phyloP scores from a whole-genome alignment of 2,113 vertebrate genomes.

The Dromaius novaehollandiae region DNA sequence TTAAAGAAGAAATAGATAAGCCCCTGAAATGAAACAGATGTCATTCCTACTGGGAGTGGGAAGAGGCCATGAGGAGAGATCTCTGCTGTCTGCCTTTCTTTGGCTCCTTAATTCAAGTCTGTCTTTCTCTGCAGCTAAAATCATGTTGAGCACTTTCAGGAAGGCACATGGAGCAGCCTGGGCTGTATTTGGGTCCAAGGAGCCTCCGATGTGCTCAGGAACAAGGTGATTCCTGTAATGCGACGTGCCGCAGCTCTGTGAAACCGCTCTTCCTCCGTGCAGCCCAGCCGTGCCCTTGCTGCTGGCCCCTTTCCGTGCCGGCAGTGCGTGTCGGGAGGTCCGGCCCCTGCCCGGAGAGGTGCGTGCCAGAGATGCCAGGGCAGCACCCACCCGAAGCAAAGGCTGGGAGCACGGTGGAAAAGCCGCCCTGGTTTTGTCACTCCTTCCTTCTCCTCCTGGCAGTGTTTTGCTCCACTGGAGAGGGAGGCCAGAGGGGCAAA shows the following conservation, averaged over 20 bases:
- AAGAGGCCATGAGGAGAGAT: not conserved
- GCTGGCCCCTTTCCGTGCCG: not conserved
- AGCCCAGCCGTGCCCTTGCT: not conserved
- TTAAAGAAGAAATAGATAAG: slow-evolving; percentile 33
- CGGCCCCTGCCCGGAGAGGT: too few species aligned
- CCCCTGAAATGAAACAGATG: not conserved
- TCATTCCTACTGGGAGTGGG: not conserved
- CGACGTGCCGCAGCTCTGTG: not conserved
- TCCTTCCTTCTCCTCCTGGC: not conserved
- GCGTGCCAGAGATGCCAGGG: not conserved
- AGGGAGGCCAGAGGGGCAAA: too few species aligned
- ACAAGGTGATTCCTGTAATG: rapidly evolving
- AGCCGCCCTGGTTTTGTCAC: not conserved
- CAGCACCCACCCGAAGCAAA: not conserved
- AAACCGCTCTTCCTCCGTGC: not conserved
- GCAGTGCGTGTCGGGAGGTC: not conserved
- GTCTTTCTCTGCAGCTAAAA: not conserved
- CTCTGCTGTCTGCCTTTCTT: not conserved
- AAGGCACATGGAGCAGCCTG: not conserved
- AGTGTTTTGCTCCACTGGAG: too few species aligned
- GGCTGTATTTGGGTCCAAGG: not conserved
- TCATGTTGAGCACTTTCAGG: not conserved
- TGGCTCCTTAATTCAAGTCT: not conserved
- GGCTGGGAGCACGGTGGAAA: not conserved
- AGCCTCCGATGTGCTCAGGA: not conserved